A percentile compares a stretch with the other conserved stretches of the same genome.
phyloP scores from a whole-genome alignment of 2,888 invertebrate species.

The Athrips mouffetella region DNA sequence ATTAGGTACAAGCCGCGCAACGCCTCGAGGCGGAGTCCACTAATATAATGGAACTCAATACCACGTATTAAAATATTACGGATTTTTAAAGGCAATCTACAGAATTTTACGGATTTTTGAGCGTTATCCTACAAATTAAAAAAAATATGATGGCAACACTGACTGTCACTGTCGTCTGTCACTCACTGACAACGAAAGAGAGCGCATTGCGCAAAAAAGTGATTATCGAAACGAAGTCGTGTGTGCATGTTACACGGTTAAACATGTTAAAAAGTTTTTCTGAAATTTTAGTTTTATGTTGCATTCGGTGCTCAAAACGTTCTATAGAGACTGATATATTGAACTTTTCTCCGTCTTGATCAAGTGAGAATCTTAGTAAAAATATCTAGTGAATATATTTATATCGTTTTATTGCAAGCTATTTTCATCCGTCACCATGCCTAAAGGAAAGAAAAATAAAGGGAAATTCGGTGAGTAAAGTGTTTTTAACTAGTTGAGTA shows the following conservation, averaged over 20 bases:
- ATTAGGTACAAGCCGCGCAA: too few relatives aligned
- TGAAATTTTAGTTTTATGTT: conserved; percentile 83
- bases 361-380: conserved; percentile 70
- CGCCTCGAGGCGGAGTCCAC: too few relatives aligned
- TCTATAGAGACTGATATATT: conserved; percentile 82
- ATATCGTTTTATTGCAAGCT: conserved; percentile 65
- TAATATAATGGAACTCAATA: too few relatives aligned
- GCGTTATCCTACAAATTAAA: too few relatives aligned
- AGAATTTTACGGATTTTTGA: too few relatives aligned
- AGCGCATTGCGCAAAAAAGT: conserved; percentile 68
- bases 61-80: too few relatives aligned
- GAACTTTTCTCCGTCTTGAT: conserved; percentile 90
- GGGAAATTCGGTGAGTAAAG: conserved; percentile 82
- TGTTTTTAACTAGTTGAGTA: conserved; percentile 14
- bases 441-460: conserved; percentile 85
- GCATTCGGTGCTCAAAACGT: conserved; percentile 84
- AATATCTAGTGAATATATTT: conserved; percentile 75
- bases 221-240: too few relatives aligned
- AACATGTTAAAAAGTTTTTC: conserved; percentile 88
- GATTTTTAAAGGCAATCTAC: too few relatives aligned
- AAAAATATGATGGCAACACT: too few relatives aligned
- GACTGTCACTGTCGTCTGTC: conserved; percentile 34
- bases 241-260: conserved; percentile 73
- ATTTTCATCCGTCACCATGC: conserved; percentile 76
- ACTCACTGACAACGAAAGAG: too few relatives aligned